Percentiles rank a stretch among this genome's conserved stretches.
These are phyloP conservation scores for Parotocinclus haroldoi DNA, from an alignment of 2,797 vertebrate species.

Conservation along the genomic window DNA sequence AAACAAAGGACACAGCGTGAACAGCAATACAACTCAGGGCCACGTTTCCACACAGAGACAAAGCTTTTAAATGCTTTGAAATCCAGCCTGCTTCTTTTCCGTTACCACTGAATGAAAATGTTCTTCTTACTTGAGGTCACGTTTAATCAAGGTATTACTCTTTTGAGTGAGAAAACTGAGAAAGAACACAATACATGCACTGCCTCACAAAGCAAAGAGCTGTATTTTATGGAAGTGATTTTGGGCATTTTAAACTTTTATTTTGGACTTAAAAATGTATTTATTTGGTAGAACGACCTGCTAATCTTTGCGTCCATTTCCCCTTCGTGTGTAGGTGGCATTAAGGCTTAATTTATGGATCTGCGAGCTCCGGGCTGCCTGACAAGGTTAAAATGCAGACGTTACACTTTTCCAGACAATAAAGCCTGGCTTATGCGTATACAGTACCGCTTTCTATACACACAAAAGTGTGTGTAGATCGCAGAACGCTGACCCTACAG, in stretches of 20 bases:
- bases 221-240: too few species aligned
- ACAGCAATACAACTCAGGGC: constrained; percentile 24
- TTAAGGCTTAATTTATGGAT: not conserved
- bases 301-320: too few species aligned
- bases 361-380: not conserved
- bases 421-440: not conserved
- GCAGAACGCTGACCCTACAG: constrained; percentile 31
- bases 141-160: too few species aligned
- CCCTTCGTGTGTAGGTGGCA: too few species aligned
- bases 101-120: constrained; percentile 18
- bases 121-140: not conserved
- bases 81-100: not conserved
- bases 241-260: too few species aligned
- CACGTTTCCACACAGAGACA: constrained; percentile 17
- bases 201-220: too few species aligned
- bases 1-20: constrained; percentile 36
- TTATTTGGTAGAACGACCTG: too few species aligned
- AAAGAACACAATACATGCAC: too few species aligned
- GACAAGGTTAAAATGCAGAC: not conserved
- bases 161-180: too few species aligned
- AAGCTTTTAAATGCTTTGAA: constrained; percentile 24
- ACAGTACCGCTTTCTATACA: not conserved
- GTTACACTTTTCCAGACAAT: constrained; percentile 3
- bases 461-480: constrained; percentile 9
- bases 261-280: too few species aligned